phyloP scores from a whole-genome alignment of 2,888 invertebrate genomes.

The Mycalesis mineus region DNA sequence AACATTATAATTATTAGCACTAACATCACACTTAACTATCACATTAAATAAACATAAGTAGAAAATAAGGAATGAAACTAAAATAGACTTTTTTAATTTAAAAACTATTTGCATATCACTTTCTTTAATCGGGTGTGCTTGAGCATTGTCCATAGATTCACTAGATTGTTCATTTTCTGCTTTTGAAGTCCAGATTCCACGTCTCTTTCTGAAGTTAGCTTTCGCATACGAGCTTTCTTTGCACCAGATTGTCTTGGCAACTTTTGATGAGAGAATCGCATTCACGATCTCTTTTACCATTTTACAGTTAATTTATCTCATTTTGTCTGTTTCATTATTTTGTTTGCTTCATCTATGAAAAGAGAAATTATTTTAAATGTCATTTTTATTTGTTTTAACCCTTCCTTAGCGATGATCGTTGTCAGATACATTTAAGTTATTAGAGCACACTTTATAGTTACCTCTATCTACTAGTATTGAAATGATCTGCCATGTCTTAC shows the following conservation, averaged over 20 bases:
- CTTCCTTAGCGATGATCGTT: constrained; percentile 18
- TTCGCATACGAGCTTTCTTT: constrained; percentile 45
- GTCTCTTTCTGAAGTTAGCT: constrained; percentile 50
- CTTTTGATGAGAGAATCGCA: constrained; percentile 59
- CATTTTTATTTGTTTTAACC: not conserved
- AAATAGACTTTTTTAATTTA: constrained; percentile 39
- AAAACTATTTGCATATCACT: constrained; percentile 25
- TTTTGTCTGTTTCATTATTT: constrained; percentile 47
- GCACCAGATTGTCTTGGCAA: constrained; percentile 41
- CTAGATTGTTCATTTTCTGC: constrained; percentile 36
- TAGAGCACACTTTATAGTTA: no score
- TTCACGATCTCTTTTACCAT: constrained; percentile 70
- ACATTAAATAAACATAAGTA: constrained; percentile 69
- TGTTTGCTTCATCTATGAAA: constrained; percentile 22
- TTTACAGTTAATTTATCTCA: constrained; percentile 59
- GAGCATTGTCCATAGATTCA: constrained; percentile 62
- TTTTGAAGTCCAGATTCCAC: constrained; percentile 17
- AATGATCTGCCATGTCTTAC: no score
- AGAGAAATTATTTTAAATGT: not conserved
- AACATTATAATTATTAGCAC: constrained; percentile 59
- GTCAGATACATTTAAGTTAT: not conserved
- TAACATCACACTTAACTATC: constrained; percentile 73
- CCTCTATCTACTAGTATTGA: no score
- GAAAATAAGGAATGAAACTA: constrained; percentile 58
- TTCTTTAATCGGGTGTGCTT: constrained; percentile 67